These are phyloP conservation scores for Dendrocincla fuliginosa DNA, from an alignment of 2,797 vertebrate genomes.

Conservation along the genomic window DNA sequence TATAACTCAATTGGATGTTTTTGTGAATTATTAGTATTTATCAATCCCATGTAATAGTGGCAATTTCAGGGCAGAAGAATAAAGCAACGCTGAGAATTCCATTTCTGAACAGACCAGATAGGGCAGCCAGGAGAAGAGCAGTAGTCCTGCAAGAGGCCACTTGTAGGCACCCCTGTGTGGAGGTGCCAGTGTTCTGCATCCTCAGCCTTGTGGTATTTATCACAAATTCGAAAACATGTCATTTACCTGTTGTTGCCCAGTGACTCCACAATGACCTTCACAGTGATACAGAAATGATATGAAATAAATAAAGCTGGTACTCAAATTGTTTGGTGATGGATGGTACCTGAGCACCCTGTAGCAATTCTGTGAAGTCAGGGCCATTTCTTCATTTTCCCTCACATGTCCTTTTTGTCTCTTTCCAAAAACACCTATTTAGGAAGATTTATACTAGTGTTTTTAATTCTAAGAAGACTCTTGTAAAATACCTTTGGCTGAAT, in stretches of 20 bases:
- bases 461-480: neutral
- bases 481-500: neutral
- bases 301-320: neutral
- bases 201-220: neutral
- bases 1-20: neutral
- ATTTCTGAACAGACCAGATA: neutral
- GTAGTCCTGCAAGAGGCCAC: accelerated
- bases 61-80: neutral
- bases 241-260: neutral
- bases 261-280: neutral
- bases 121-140: neutral
- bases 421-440: neutral
- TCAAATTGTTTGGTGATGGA: neutral
- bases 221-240: neutral
- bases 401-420: neutral
- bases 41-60: neutral
- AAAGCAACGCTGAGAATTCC: neutral
- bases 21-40: neutral
- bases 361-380: neutral
- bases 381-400: neutral
- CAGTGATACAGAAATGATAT: neutral
- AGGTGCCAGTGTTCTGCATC: neutral
- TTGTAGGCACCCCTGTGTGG: accelerated
- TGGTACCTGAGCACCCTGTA: neutral
- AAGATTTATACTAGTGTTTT: neutral